phyloP scores from a whole-genome alignment of 1,140 invertebrate genomes.

The Trachymyrmex cornetzi region DNA sequence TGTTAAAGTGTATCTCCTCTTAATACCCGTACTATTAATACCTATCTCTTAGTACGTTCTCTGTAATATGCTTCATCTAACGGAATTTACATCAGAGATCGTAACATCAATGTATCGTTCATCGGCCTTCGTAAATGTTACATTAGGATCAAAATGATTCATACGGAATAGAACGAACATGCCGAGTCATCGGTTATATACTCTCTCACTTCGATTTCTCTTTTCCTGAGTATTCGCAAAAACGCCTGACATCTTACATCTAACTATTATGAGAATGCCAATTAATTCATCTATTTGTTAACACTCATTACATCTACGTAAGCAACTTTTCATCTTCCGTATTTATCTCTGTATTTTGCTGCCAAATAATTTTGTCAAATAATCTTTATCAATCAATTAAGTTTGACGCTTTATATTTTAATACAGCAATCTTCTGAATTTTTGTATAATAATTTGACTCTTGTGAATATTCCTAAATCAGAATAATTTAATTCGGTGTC shows the following conservation, averaged over 20 bases:
- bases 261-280: background rate
- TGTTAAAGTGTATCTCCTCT: background rate
- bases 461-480: background rate
- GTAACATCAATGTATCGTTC: constrained; percentile 2
- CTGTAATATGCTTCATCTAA: background rate
- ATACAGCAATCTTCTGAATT: background rate
- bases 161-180: constrained; percentile 11
- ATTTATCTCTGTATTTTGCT: background rate
- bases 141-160: constrained; percentile 16
- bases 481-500: background rate
- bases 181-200: constrained; percentile 14
- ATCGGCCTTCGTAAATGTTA: constrained; percentile 16
- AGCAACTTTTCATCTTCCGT: background rate
- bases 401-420: background rate
- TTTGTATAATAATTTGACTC: background rate
- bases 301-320: background rate
- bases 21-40: background rate
- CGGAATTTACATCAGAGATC: constrained; percentile 29
- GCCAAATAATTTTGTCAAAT: background rate
- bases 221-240: constrained; percentile 17
- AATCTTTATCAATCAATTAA: constrained; percentile 4
- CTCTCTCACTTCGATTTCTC: constrained; percentile 5
- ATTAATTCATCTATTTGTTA: constrained; percentile 32
- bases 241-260: background rate
- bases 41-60: background rate